These are phyloP conservation scores for Trisateles emortualis DNA, from an alignment of 2,888 invertebrate species.

Conservation along the genomic window DNA sequence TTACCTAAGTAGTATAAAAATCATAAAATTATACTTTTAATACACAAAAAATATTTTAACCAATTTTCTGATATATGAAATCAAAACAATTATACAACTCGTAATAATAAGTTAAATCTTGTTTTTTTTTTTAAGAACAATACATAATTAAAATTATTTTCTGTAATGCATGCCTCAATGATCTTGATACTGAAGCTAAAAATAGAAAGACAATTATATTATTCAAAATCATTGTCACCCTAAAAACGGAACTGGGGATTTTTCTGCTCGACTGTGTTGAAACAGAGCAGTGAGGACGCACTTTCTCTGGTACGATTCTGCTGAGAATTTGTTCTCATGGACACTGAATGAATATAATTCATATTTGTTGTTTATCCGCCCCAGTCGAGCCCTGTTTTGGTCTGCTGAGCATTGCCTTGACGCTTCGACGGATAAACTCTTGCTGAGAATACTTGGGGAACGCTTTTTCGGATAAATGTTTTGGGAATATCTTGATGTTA, in stretches of 20 bases:
- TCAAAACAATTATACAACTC: too few relatives aligned
- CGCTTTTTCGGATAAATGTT: slow-evolving; percentile 15
- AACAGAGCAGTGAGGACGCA: slow-evolving; percentile 42
- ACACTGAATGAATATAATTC: slow-evolving; percentile 39
- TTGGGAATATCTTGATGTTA: too few relatives aligned
- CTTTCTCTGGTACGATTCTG: slow-evolving; percentile 38
- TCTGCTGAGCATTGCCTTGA: slow-evolving; percentile 23
- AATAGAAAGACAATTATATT: not conserved
- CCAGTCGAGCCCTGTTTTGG: slow-evolving; percentile 15
- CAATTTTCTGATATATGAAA: too few relatives aligned
- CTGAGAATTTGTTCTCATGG: slow-evolving; percentile 39
- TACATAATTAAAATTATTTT: too few relatives aligned
- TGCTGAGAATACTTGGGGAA: not conserved
- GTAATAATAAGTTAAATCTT: too few relatives aligned
- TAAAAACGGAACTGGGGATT: slow-evolving; percentile 37
- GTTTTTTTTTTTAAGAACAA: too few relatives aligned
- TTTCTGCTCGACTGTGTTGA: slow-evolving; percentile 51
- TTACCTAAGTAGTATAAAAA: too few relatives aligned
- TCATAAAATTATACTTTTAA: too few relatives aligned
- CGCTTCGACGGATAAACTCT: slow-evolving; percentile 1
- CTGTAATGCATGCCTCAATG: not conserved
- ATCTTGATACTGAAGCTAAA: too few relatives aligned
- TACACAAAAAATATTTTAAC: too few relatives aligned
- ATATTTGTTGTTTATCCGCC: slow-evolving; percentile 11
- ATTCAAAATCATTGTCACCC: slow-evolving; percentile 30